Conservation (phyloP, 1,140 invertebrate species). For the Psix sp. region DNA sequence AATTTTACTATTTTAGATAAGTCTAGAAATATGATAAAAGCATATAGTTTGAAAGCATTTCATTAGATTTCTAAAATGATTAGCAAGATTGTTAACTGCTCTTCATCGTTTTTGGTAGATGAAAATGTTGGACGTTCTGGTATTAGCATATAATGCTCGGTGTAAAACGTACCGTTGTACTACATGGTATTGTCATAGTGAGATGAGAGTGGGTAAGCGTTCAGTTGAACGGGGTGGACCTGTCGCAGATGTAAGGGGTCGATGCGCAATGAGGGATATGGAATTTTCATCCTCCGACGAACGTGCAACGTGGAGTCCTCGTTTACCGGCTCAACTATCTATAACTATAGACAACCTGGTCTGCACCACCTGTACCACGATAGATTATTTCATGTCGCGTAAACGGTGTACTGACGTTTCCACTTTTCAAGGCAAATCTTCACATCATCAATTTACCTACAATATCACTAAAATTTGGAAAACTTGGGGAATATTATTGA, state of each 20-base stretch:
- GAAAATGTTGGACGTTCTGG: no score
- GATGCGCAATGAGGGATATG: conserved; percentile 58
- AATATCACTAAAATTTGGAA: no score
- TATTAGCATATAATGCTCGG: conserved; percentile 27
- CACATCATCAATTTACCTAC: no score
- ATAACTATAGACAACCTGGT: conserved; percentile 28
- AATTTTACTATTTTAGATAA: no score
- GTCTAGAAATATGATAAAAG: no score
- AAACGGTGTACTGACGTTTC: conserved; percentile 41
- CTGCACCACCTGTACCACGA: conserved; percentile 42
- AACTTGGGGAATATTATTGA: no score
- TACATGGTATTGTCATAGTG: conserved; percentile 22
- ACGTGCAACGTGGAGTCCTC: conserved; percentile 45
- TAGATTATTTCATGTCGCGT: conserved; percentile 26
- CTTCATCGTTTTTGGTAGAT: no score
- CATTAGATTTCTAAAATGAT: no score
- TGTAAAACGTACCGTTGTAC: background rate
- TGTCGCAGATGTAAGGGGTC: conserved; percentile 50
- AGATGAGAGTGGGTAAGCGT: conserved; percentile 2
- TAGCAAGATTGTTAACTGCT: no score
- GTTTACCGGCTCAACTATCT: conserved; percentile 42
- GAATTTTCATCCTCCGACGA: conserved; percentile 57
- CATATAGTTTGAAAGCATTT: no score
- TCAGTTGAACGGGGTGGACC: conserved; percentile 37
- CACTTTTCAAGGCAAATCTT: no score